phyloP scores from a whole-genome alignment of 2,797 vertebrate genomes.

The Squalus acanthias region DNA sequence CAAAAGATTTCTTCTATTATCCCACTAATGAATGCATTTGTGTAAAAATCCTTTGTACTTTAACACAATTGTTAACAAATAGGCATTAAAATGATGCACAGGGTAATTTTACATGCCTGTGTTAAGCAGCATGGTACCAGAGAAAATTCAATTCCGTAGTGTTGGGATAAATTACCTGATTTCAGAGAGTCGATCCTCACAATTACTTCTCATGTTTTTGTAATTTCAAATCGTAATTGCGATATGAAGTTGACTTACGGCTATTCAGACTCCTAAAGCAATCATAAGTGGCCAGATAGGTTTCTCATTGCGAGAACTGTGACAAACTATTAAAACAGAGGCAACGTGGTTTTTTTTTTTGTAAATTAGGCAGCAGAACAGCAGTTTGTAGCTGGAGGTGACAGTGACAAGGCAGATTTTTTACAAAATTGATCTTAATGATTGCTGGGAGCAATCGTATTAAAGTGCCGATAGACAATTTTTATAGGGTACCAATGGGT shows the following conservation, averaged over 20 bases:
- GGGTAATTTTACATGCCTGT: neutral
- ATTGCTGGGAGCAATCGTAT: neutral
- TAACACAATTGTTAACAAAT: neutral
- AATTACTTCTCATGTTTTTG: neutral
- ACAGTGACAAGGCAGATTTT: neutral
- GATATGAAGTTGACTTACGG: neutral
- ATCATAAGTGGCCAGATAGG: too few relatives aligned
- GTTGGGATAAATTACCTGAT: neutral
- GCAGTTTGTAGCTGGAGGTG: neutral
- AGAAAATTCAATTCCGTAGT: neutral
- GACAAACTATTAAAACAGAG: neutral
- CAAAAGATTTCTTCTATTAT: too few relatives aligned
- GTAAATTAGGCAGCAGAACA: neutral
- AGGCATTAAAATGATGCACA: neutral
- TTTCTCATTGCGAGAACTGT: neutral
- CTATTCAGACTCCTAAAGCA: neutral
- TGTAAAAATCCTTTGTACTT: neutral
- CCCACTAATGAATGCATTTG: neutral
- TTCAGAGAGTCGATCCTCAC: neutral
- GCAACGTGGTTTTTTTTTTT: neutral
- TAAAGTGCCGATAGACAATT: neutral
- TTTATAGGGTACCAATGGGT: neutral
- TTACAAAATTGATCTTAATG: neutral
- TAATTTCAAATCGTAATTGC: neutral
- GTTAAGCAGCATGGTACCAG: neutral